Base-by-base conservation (phyloP, 1,140 invertebrate genomes). In the Melanaphis sacchari region DNA sequence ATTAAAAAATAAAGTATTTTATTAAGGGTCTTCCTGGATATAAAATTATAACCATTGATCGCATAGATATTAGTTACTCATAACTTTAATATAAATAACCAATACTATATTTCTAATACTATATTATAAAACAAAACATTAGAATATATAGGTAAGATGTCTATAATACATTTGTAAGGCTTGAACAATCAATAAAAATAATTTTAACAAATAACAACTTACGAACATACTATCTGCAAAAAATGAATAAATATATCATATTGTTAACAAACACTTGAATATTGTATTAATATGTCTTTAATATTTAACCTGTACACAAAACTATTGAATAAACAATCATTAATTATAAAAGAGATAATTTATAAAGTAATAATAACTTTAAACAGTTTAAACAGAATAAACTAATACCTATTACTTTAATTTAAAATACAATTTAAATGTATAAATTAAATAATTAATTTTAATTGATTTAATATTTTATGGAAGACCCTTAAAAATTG, bases 401-500 rank as follows among this genome's bases (percentile, higher is more conserved):
- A 85, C 18, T 18, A 18, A 18, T 3, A 49, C 15, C 46, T 21
- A 43, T 41, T 41, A n/a, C 4, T 43, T 41, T 15, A 41, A 85
- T 85, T 41, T 26, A 41, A 15, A 43, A 31, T 85, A 1, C 6
- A 85, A 85, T 87, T 41, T 41, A 84, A 43, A 41, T 87, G 26
- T 15, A 26, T 24, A 88, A 26, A 76, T 5, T 76, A 76, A 15
- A n/a, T 76, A 76, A 4, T 3, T 90, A n/a, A 31, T 90, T 66
- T 66, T 21, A 90, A 4, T 66, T 90, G 5, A 59, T 90, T 41
- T 7, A 31, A 59, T 90, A 41, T 43, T 90, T 66, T 41, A 66
- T n/a, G 52, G 89, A 90, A 90, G 89, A 90, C 54, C 89, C 89
- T 90, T 90, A 90, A 66, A 90, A 31, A 90, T 54, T 90, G n/a